These are phyloP conservation scores for Yponomeuta sedellus DNA, from an alignment of 2,888 invertebrate species.

Conservation along the genomic window DNA sequence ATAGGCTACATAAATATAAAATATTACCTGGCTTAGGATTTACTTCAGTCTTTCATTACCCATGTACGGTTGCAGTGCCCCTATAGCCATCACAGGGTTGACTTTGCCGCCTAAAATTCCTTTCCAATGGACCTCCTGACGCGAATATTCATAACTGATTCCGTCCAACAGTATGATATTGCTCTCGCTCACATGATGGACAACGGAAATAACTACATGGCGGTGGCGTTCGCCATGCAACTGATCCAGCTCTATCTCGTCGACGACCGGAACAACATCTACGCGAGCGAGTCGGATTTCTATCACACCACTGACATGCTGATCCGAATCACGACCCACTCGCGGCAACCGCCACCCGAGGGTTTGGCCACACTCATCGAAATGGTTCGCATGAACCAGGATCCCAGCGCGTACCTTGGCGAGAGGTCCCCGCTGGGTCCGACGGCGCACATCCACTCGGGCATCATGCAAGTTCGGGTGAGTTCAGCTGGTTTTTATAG, in stretches of 20 bases:
- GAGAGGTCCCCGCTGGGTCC: conserved; percentile 88
- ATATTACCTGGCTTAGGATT: too few relatives aligned
- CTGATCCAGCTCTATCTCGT: conserved; percentile 90
- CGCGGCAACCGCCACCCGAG: conserved; percentile 87
- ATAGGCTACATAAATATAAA: too few relatives aligned
- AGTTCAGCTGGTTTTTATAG: conserved; percentile 43
- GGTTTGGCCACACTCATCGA: conserved; percentile 90
- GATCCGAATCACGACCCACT: conserved; percentile 84
- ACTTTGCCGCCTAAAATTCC: too few relatives aligned
- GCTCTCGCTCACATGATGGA: conserved; percentile 92
- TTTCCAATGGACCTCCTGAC: too few relatives aligned
- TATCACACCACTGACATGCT: conserved; percentile 91
- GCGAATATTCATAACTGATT: neutral
- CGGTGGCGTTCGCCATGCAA: conserved; percentile 93
- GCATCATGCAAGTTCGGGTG: conserved; percentile 89
- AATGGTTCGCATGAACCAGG: conserved; percentile 84
- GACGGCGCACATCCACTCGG: conserved; percentile 93
- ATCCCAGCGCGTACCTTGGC: conserved; percentile 81
- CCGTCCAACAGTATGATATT: conserved; percentile 81
- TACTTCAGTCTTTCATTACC: too few relatives aligned
- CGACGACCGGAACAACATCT: conserved; percentile 86
- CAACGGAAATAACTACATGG: conserved; percentile 86
- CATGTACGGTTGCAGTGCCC: too few relatives aligned
- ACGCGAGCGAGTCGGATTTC: conserved; percentile 89
- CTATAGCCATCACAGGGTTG: too few relatives aligned